These are phyloP conservation scores for Omphaloscelis lunosa DNA, from an alignment of 2,888 invertebrate genomes.

Conservation along the genomic window DNA sequence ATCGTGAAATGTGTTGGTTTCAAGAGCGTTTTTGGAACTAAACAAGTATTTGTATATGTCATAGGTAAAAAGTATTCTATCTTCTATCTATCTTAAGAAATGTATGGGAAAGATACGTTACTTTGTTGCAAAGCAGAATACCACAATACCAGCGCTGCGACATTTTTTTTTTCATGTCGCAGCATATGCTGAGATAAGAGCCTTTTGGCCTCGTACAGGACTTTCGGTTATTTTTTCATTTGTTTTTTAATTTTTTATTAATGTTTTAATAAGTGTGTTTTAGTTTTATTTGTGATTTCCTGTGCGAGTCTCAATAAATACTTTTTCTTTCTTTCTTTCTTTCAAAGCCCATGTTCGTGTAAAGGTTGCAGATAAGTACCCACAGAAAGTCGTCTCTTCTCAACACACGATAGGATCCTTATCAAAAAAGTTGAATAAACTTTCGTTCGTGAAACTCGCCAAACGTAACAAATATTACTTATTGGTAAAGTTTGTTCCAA, in stretches of 20 bases:
- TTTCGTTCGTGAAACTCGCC: background rate
- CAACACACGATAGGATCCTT: constrained; percentile 7
- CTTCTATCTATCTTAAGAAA: background rate
- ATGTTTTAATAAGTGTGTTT: no score
- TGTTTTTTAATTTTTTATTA: no score
- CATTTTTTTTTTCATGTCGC: no score
- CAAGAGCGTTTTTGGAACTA: background rate
- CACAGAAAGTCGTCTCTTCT: background rate
- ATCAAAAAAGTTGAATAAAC: constrained; percentile 13
- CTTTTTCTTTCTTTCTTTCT: no score
- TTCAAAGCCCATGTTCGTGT: background rate
- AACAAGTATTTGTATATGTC: background rate
- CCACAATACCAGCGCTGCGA: no score
- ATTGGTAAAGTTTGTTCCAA: constrained; percentile 16
- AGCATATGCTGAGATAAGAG: no score
- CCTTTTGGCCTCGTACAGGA: no score
- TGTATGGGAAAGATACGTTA: background rate
- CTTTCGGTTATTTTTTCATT: no score
- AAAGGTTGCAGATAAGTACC: background rate
- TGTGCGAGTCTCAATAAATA: no score
- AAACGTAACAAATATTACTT: constrained; percentile 17
- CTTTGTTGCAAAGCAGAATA: no score
- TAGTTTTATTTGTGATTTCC: no score
- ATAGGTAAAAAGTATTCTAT: no score
- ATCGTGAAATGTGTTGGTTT: background rate